A percentile compares a stretch with the other conserved stretches of the same genome.
phyloP scores from a whole-genome alignment of 2,888 invertebrate genomes.

The Eristalis tenax region DNA sequence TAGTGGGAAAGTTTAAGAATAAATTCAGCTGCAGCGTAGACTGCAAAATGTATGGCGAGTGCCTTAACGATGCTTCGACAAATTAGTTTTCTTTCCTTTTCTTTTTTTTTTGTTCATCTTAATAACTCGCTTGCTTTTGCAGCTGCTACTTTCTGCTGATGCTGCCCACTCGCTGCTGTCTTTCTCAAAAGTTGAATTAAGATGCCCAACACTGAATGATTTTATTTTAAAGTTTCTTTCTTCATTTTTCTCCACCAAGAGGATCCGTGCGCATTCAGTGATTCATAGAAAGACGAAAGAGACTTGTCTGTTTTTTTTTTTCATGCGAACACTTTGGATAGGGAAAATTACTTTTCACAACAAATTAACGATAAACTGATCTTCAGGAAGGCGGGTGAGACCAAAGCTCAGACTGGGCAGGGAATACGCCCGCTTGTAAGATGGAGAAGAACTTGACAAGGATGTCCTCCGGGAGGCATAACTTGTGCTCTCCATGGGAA shows the following conservation, averaged over 20 bases:
- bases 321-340: background rate
- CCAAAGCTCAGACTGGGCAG: background rate
- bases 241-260: too few relatives aligned
- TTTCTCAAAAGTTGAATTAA: slow-evolving; percentile 28
- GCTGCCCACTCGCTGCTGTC: slow-evolving; percentile 4
- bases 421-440: background rate
- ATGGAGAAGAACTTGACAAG: background rate
- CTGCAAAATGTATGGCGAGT: slow-evolving; percentile 29
- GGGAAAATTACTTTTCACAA: slow-evolving; percentile 29
- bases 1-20: slow-evolving; percentile 40
- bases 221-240: slow-evolving; percentile 32
- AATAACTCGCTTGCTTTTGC: slow-evolving; percentile 1
- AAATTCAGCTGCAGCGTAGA: slow-evolving; percentile 41
- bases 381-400: background rate
- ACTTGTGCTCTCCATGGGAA: slow-evolving; percentile 9
- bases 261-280: background rate
- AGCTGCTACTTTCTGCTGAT: background rate
- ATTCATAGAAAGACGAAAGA: background rate
- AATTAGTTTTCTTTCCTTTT: slow-evolving; percentile 34
- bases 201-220: slow-evolving; percentile 31
- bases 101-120: background rate
- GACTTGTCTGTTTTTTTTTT: too few relatives aligned
- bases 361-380: slow-evolving; percentile 48
- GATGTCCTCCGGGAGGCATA: background rate
- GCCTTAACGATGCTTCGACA: slow-evolving; percentile 3